A percentile compares a stretch with the other conserved stretches of the same genome.
These are phyloP conservation scores for Philopotamus ludificatus DNA, from an alignment of 1,140 invertebrate species.

Conservation along the genomic window DNA sequence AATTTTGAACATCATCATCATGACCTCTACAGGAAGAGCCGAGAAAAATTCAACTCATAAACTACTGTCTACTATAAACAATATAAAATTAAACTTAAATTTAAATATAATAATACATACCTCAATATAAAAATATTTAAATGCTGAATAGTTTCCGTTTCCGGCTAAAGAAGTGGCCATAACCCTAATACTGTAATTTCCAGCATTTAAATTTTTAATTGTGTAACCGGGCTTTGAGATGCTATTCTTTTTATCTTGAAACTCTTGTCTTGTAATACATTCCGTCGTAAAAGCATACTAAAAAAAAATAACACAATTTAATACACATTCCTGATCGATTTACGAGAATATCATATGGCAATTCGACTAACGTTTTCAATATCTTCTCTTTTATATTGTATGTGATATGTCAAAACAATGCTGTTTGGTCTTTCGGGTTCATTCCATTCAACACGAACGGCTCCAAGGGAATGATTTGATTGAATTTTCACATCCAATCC, in stretches of 20 bases:
- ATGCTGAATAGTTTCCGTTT: conserved; percentile 66
- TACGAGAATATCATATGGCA: background rate
- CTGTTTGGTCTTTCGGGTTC: conserved; percentile 84
- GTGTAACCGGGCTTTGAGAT: conserved; percentile 34
- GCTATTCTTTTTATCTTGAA: conserved; percentile 47
- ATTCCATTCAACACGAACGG: conserved; percentile 69
- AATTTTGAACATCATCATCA: conserved; percentile 42
- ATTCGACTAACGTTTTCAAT: conserved; percentile 43
- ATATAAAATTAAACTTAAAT: too few relatives aligned
- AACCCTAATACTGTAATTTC: conserved; percentile 81
- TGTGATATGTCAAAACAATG: conserved; percentile 77
- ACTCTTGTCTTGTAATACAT: conserved; percentile 59
- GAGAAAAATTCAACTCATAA: too few relatives aligned
- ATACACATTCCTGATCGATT: background rate
- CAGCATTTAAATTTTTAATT: conserved; percentile 64
- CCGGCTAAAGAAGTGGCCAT: conserved; percentile 77
- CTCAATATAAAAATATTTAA: conserved; percentile 66
- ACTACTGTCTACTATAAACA: too few relatives aligned
- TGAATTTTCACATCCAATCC: conserved; percentile 49
- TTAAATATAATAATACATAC: conserved; percentile 44
- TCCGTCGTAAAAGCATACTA: conserved; percentile 51
- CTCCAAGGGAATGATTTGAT: conserved; percentile 51
- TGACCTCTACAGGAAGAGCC: too few relatives aligned
- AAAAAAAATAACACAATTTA: conserved; percentile 21
- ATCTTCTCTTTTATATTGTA: conserved; percentile 69